phyloP scores from a whole-genome alignment of 2,888 invertebrate species.

The Eupithecia centaureata region DNA sequence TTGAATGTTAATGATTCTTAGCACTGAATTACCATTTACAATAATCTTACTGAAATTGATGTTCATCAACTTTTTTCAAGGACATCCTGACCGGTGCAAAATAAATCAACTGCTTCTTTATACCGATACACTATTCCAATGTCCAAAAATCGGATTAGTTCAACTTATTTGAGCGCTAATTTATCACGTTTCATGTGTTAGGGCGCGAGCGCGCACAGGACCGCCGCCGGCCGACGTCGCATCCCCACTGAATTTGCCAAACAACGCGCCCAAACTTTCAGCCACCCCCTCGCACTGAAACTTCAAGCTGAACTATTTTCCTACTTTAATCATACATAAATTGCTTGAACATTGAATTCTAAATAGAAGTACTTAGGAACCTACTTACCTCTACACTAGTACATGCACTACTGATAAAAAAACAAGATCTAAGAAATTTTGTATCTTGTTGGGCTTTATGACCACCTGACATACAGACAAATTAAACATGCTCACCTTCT shows the following conservation, averaged over 20 bases:
- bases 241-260: constrained; percentile 62
- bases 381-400: background rate
- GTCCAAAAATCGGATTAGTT: background rate
- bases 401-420: background rate
- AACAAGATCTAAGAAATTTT: background rate
- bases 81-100: background rate
- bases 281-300: constrained; percentile 32
- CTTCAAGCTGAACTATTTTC: constrained; percentile 18
- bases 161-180: constrained; percentile 13
- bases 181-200: constrained; percentile 35
- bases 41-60: background rate
- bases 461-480: constrained; percentile 29
- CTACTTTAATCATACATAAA: background rate
- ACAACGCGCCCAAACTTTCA: constrained; percentile 56
- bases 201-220: constrained; percentile 54
- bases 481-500: constrained; percentile 63
- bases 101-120: background rate
- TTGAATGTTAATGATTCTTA: background rate
- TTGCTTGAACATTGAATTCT: too few species aligned
- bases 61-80: background rate
- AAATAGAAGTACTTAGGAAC: too few species aligned
- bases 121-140: background rate
- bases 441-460: constrained; percentile 11
- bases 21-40: background rate
- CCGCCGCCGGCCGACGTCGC: constrained; percentile 72